These are phyloP conservation scores for Ptychochromis oligacanthus DNA, from an alignment of 2,113 vertebrate genomes.

Conservation along the genomic window DNA sequence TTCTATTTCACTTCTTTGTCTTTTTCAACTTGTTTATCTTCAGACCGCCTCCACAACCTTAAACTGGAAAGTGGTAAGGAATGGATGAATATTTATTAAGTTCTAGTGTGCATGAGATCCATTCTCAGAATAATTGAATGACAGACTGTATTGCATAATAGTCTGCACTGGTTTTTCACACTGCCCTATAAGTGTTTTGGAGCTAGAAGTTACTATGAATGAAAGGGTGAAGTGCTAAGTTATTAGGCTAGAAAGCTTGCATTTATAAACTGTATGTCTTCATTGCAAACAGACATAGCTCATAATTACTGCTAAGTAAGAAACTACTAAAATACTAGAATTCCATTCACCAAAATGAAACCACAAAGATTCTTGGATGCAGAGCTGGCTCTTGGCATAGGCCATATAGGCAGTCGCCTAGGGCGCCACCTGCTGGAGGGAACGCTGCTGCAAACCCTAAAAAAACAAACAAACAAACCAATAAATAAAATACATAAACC, in stretches of 20 bases:
- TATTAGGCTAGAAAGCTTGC: not conserved
- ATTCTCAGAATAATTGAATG: rapidly evolving
- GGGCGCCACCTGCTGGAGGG: no score
- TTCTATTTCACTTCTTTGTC: no score
- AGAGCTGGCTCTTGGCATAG: no score
- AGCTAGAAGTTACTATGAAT: not conserved
- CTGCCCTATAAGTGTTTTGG: not conserved
- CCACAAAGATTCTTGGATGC: not conserved
- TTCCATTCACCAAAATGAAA: not conserved
- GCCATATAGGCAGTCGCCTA: no score
- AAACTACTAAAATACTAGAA: not conserved
- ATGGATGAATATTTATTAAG: not conserved
- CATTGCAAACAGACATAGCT: not conserved
- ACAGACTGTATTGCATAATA: no score
- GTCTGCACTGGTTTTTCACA: no score
- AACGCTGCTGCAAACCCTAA: no score
- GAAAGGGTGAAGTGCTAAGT: not conserved
- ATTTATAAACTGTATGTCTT: not conserved
- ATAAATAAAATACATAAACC: no score
- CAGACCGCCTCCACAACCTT: not conserved
- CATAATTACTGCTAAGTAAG: not conserved
- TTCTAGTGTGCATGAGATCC: not conserved
- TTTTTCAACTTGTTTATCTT: no score
- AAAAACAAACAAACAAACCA: no score
- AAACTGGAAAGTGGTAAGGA: not conserved